Evolutionary conservation across 2,888 invertebrate genomes (phyloP).

Genomic region (Himalopsyche anomala): DNA sequence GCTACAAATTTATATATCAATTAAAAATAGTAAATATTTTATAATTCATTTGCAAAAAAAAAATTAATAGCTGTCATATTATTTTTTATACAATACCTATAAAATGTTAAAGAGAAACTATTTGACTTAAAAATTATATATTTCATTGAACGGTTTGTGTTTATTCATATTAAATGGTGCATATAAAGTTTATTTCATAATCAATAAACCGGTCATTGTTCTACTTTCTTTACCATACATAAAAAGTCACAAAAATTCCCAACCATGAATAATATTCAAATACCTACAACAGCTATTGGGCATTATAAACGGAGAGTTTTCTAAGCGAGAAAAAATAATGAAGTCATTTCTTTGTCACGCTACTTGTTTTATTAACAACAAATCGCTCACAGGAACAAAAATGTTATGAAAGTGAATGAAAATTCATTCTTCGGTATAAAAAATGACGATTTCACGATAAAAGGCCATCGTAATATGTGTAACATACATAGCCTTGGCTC

Average conservation of each 20-base stretch:
- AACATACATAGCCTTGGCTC: background rate
- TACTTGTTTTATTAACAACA: background rate
- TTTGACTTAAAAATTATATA: no score
- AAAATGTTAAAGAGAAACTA: no score
- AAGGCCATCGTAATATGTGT: background rate
- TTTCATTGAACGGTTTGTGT: no score
- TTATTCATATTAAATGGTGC: no score
- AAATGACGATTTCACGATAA: background rate
- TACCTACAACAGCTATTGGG: background rate
- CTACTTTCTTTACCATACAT: background rate
- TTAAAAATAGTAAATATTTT: no score
- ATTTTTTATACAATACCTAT: no score
- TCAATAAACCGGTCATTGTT: constrained; percentile 10
- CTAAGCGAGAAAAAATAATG: background rate
- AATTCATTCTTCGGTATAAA: background rate
- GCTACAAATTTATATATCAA: no score
- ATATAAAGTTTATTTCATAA: background rate
- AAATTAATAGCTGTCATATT: no score
- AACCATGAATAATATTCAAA: constrained; percentile 18
- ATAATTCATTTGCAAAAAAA: no score
- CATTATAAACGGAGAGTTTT: background rate
- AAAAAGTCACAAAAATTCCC: background rate
- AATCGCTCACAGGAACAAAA: background rate
- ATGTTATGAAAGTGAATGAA: background rate
- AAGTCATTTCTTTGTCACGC: constrained; percentile 18